These are phyloP conservation scores for Amphiprion percula DNA, from an alignment of 2,113 vertebrate genomes.

Conservation along the genomic window DNA sequence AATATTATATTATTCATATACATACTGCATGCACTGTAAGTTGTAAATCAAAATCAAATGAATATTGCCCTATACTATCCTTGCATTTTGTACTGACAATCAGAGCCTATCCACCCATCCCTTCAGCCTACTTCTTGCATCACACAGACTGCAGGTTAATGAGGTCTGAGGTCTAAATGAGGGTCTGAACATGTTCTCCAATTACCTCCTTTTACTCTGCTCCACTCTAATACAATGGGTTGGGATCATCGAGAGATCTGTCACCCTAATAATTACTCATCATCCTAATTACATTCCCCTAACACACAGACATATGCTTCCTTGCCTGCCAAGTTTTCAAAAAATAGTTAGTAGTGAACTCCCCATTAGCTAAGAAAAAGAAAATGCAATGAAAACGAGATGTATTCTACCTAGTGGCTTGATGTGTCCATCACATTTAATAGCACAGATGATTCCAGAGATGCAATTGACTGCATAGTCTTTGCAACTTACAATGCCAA, in stretches of 20 bases:
- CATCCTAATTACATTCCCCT: constrained; percentile 47
- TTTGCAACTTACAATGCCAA: too few species aligned
- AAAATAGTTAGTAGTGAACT: too few species aligned
- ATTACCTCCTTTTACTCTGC: constrained; percentile 51
- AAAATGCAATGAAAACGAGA: too few species aligned
- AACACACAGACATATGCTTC: not conserved
- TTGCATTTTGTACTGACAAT: not conserved
- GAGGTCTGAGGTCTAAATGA: constrained; percentile 42
- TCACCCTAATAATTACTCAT: constrained; percentile 44
- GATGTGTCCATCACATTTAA: too few species aligned
- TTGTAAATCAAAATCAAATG: not conserved
- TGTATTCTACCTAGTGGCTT: too few species aligned
- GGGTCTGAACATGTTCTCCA: constrained; percentile 32
- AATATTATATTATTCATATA: too few species aligned
- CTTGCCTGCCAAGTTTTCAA: constrained; percentile 9
- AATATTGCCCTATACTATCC: not conserved
- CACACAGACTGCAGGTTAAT: constrained; percentile 44
- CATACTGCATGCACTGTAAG: not conserved
- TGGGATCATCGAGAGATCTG: constrained; percentile 14
- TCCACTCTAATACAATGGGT: constrained; percentile 24
- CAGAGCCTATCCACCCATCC: not conserved
- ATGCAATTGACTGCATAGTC: too few species aligned
- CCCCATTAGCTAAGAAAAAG: too few species aligned
- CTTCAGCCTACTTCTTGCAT: not conserved
- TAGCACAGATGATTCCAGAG: too few species aligned